Conservation (phyloP, 2,113 vertebrate species). For the Eurystomus gularis region DNA sequence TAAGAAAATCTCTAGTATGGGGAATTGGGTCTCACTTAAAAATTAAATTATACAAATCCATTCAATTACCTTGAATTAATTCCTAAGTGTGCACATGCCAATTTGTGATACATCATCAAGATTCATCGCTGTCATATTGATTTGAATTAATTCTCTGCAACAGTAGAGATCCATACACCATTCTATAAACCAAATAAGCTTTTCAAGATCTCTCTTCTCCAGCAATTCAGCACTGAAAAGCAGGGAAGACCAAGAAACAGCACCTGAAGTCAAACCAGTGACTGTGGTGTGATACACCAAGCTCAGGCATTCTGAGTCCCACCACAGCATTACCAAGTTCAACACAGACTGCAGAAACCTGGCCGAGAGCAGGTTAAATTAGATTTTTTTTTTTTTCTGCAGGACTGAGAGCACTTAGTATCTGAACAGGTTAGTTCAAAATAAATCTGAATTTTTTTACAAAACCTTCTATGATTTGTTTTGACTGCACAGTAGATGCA, state of each 20-base stretch:
- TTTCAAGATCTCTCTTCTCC: background rate
- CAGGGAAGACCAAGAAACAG: background rate
- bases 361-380: background rate
- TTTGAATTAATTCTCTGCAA: background rate
- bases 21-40: background rate
- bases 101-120: background rate
- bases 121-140: background rate
- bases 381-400: no score
- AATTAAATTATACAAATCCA: background rate
- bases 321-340: background rate
- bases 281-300: background rate
- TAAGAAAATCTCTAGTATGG: background rate
- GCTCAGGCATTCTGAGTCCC: background rate
- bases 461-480: background rate
- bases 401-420: background rate
- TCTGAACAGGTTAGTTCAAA: background rate
- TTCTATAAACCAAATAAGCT: background rate
- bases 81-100: background rate
- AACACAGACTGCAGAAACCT: background rate
- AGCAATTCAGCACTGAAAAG: background rate
- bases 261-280: background rate
- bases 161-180: background rate
- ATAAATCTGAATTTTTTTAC: background rate
- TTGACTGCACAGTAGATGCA: background rate
- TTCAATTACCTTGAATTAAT: constrained; percentile 2